Conservation (phyloP, 1,140 invertebrate genomes). For the Drosophila kohkoa region DNA sequence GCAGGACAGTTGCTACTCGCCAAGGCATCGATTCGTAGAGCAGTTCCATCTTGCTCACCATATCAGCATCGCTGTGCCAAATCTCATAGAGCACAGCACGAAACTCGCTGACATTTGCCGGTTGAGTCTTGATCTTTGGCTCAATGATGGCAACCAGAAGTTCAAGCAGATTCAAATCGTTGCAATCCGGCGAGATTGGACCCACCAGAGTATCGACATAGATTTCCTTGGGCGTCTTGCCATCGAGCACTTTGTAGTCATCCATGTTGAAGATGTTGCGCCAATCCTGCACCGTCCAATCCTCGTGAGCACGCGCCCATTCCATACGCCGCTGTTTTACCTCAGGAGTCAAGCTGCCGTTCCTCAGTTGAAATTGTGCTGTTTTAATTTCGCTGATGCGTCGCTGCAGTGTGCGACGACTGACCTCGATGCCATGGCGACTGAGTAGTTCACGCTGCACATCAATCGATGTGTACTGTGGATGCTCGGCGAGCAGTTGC, state of each 20-base stretch:
- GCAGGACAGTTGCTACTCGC: conserved; percentile 56
- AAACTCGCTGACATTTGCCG: conserved; percentile 60
- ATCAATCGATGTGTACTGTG: conserved; percentile 66
- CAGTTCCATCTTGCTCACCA: conserved; percentile 59
- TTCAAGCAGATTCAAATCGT: conserved; percentile 63
- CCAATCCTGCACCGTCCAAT: conserved; percentile 68
- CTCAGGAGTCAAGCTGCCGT: conserved; percentile 18
- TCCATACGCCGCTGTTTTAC: conserved; percentile 36
- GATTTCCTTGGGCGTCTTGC: conserved; percentile 49
- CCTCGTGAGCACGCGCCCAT: conserved; percentile 62
- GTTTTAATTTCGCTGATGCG: conserved; percentile 64
- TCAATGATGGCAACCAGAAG: conserved; percentile 65
- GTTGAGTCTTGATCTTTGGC: conserved; percentile 57
- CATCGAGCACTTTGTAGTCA: conserved; percentile 46
- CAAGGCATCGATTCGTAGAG: conserved; percentile 67
- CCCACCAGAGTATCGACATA: conserved; percentile 62
- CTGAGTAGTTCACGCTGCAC: conserved; percentile 52
- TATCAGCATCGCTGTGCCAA: conserved; percentile 67
- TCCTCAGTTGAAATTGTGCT: conserved; percentile 2
- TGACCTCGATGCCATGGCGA: conserved; percentile 57
- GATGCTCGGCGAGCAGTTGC: conserved; percentile 48
- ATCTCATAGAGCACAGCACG: conserved; percentile 58
- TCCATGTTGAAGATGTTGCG: conserved; percentile 75
- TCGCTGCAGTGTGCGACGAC: conserved; percentile 62
- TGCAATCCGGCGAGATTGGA: conserved; percentile 44